Conservation (phyloP, 2,797 vertebrate species). For the Muscicapa striata region DNA sequence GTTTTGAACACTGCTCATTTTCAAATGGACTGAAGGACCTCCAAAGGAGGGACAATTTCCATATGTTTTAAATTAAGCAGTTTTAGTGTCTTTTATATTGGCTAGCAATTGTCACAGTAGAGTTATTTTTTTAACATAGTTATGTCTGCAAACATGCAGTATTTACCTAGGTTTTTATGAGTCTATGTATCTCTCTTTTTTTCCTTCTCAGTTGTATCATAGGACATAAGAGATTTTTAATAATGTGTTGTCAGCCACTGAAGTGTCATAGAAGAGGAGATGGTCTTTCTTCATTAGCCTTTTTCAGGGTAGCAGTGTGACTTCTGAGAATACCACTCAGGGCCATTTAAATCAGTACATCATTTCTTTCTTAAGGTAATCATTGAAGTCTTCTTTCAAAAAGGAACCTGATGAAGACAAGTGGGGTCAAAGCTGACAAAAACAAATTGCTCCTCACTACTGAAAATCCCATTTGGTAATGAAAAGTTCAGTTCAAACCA, state of each 20-base stretch:
- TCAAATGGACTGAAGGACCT: constrained; percentile 29
- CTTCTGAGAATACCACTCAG: background rate
- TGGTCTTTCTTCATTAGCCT: background rate
- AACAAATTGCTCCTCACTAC: background rate
- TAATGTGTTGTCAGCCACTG: background rate
- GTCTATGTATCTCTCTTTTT: background rate
- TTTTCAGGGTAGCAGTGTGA: background rate
- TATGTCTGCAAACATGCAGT: constrained; percentile 32
- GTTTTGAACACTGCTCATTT: background rate
- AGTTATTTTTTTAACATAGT: background rate
- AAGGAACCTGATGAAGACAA: constrained; percentile 43
- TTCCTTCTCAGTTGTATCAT: background rate
- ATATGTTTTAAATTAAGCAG: constrained; percentile 55
- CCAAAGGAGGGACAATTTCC: background rate
- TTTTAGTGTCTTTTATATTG: constrained; percentile 65
- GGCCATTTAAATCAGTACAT: background rate
- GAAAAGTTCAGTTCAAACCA: constrained; percentile 3
- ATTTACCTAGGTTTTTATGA: constrained; percentile 27
- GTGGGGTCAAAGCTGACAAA: constrained; percentile 10
- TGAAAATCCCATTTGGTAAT: background rate
- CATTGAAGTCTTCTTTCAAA: constrained; percentile 34
- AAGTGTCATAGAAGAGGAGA: background rate
- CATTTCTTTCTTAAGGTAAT: background rate
- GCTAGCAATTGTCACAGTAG: constrained; percentile 40
- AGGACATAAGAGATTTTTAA: constrained; percentile 7